Evolutionary conservation across 2,888 invertebrate species (phyloP), one percentile per base, ranked within the genome.

Genomic region (Drosophila mimetica): DNA sequence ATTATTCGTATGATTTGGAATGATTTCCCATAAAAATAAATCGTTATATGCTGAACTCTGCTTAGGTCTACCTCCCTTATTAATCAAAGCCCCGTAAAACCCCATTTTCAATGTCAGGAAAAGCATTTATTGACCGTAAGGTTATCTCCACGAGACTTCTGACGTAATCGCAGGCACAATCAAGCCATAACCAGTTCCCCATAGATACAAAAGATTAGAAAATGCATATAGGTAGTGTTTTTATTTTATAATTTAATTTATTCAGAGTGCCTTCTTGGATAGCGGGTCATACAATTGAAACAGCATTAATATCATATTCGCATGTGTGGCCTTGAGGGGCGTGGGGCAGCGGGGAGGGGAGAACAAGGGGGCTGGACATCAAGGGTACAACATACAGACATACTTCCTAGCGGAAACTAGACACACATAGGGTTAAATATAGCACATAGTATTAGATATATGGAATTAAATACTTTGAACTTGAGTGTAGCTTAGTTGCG

Each of bases 171-270:
- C n/a, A 4, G 11, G 18, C 30, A 11, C n/a, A 20, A 32, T 14
- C 34, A 13, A 2, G 11, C 53, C 11, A 20, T 6, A 67, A 67
- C 63, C 53, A 20, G 63, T 67, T 52, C 16, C 14, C 51, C 0
- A 14, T 22, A 11, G 9, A 30, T 63, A 20, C 14, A 25, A 18
- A 3, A 14, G 14, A 66, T 42, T 41, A 57, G 52, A 42, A 36
- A 39, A 64, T 14, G 53, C 13, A 44, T 32, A 11, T 16, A 20
- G 48, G 28, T 46, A 28, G 25, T 28, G 25, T 76, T 53, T 61
- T 16, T 63, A 34, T 72, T 83, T 73, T 70, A 77, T 86, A 86
- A 84, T 81, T 84, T 84, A 84, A 61, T 87, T 86, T 84, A 77
- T 86, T 84, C 67, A 81, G 77, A 69, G 76, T 79, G 65, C 79